Base-by-base conservation (phyloP, 2,113 vertebrate genomes). In the Pseudopodoces humilis region DNA sequence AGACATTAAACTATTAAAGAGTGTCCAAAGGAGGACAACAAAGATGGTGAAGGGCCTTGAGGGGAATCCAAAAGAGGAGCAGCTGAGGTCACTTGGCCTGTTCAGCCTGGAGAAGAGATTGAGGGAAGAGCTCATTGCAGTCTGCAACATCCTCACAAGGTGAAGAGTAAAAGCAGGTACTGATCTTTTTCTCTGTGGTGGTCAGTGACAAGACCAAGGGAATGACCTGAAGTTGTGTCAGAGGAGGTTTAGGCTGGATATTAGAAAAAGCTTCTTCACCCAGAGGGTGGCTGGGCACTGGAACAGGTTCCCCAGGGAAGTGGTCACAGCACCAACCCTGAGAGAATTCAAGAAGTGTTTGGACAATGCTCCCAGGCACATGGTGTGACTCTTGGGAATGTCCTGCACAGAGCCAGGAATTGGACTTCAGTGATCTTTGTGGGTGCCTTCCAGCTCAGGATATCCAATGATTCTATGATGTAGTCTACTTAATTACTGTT, bases 401-500 rank as follows among this genome's bases (percentile, higher is more conserved):
- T 63, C 49, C 47, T 77, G 10, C 15, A 13, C 49, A 23, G 18
- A 18, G 15, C 4, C 41, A 43, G 47, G 49, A 83, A 5, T 0
- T 33, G 31, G 22, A 33, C 18, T 90, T 55, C 25, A 41, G 4
- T 56, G 22, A 76, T 62, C 49, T 31, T 55, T 43, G 25, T 31
- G 49, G 79, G 41, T 83, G 8, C 35, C 56, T 77, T 69, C 35
- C 11, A 70, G 24, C 37, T 28, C 41, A 43, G 41, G 18, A 55
- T 43, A 43, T 23, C 69, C 31, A 49, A 19, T 62, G 18, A 69
- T 43, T 76, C 70, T 83, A 62, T 55, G 47, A 31, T 55, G 50
- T 28, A 74, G 91, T 83, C 76, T 90, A 44, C 78, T 94, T 68
- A 88, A 93, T 91, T 92, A 93, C 33, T 94, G 44, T 91, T 94